phyloP scores from a whole-genome alignment of 2,888 invertebrate genomes.

The Leptinotarsa juncta region DNA sequence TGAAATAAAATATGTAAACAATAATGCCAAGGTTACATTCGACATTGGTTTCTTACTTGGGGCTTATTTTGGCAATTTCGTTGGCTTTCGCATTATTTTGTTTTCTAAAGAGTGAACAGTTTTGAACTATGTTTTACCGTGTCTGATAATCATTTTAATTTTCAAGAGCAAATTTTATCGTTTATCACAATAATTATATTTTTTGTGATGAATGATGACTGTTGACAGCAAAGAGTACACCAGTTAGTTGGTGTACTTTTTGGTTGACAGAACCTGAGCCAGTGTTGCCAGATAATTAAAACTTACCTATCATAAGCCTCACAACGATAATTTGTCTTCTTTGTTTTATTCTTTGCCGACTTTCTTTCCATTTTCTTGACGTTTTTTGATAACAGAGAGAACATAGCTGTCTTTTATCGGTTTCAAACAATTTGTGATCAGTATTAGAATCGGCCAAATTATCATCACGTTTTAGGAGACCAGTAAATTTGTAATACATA shows the following conservation, averaged over 20 bases:
- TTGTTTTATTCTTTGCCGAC: neutral
- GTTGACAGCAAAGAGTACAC: too few relatives aligned
- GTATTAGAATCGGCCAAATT: neutral
- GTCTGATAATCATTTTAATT: slow-evolving; percentile 35
- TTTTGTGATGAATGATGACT: slow-evolving; percentile 23
- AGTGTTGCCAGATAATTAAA: too few relatives aligned
- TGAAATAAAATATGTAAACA: slow-evolving; percentile 8
- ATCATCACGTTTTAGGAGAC: neutral
- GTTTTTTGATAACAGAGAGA: neutral
- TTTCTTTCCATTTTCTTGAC: neutral
- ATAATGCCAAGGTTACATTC: slow-evolving; percentile 14
- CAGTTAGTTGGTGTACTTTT: too few relatives aligned
- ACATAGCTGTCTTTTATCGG: neutral
- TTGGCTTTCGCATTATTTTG: slow-evolving; percentile 10
- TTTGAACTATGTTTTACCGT: slow-evolving; percentile 38
- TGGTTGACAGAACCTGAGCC: too few relatives aligned
- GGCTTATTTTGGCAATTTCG: slow-evolving; percentile 12
- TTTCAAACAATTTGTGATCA: neutral
- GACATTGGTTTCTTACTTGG: neutral
- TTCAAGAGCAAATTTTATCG: slow-evolving; percentile 10
- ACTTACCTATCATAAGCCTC: neutral
- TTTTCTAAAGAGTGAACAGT: neutral
- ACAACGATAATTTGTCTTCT: neutral
- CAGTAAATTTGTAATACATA: neutral
- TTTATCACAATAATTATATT: slow-evolving; percentile 17